phyloP scores from a whole-genome alignment of 2,113 vertebrate species.

The Micronycteris hirsuta region DNA sequence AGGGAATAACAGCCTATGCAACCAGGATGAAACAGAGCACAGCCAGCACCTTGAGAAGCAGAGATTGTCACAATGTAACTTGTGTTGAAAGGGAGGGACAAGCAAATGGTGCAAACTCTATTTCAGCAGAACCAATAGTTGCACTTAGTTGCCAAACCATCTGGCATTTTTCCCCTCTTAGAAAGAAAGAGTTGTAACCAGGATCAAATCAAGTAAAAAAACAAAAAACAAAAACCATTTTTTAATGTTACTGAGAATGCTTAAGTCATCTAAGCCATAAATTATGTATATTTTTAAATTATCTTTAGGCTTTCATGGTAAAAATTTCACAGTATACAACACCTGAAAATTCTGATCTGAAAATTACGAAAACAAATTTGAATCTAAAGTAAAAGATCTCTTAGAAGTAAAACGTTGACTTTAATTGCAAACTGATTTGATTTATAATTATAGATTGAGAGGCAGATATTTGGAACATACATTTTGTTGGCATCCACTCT shows the following conservation, averaged over 20 bases:
- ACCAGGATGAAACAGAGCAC: not conserved
- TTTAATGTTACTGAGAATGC: not conserved
- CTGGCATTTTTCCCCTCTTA: not conserved
- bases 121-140: not conserved
- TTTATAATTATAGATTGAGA: not conserved
- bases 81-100: not conserved
- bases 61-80: not conserved
- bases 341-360: not conserved
- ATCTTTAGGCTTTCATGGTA: not conserved
- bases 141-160: not conserved
- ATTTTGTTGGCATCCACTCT: not conserved
- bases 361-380: not conserved
- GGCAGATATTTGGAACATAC: not conserved
- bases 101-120: not conserved
- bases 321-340: not conserved
- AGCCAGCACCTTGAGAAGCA: rapidly evolving
- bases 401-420: not conserved
- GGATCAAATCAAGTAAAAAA: not conserved
- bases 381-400: not conserved
- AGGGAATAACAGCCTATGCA: not conserved
- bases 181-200: not conserved
- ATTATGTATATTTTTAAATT: not conserved
- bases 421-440: conserved; percentile 6
- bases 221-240: not conserved
- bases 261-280: not conserved